Evolutionary conservation across 2,888 invertebrate genomes (phyloP), one percentile per base, ranked within the genome.

Genomic region (Clepsis dumicolana): DNA sequence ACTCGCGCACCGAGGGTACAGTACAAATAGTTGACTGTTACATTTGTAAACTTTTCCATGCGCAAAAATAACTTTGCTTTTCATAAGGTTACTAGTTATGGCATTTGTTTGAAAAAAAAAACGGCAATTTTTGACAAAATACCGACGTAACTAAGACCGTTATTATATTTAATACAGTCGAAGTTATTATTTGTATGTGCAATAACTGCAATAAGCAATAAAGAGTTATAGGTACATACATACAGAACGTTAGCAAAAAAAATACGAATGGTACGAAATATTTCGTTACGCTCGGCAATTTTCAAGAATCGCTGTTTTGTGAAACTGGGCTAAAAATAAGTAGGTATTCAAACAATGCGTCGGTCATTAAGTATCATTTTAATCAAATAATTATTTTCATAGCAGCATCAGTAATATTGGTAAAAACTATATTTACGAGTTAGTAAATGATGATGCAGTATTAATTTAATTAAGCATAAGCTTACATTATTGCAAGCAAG

Each of bases 271-370:
- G 18, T 24, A 59, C 10, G 8, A 41, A 25, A 59, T 59, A 41
- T 16, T 41, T 59, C 38, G 24, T 59, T 59, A 59, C 41, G 41
- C 41, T 24, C 41, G 10, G 59, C 18, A 24, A 38, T 24, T 57
- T 57, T 38, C n/a, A 14, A 38, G 25, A 38, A 59, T 59, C 41
- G 25, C 16, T 35, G 24, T 38, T 25, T 41, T 41, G n/a, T 27
- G 7, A 41, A 59, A 59, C 24, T 59, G 41, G 59, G 59, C 8
- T 25, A 38, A 16, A 38, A 16, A 21, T 44, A 16, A 25, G 29
- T 35, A 57, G 7, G 32, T 10, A 32, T 54, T 24, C 14, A 14
- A 57, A 38, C n/a, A 24, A 35, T 14, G 24, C 2, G n/a, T n/a
- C n/a, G n/a, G n/a, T n/a, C n/a, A n/a, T 3, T 21, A 8, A 10